Evolutionary conservation across 1,140 invertebrate genomes (phyloP).

Genomic region (Ruditapes philippinarum): DNA sequence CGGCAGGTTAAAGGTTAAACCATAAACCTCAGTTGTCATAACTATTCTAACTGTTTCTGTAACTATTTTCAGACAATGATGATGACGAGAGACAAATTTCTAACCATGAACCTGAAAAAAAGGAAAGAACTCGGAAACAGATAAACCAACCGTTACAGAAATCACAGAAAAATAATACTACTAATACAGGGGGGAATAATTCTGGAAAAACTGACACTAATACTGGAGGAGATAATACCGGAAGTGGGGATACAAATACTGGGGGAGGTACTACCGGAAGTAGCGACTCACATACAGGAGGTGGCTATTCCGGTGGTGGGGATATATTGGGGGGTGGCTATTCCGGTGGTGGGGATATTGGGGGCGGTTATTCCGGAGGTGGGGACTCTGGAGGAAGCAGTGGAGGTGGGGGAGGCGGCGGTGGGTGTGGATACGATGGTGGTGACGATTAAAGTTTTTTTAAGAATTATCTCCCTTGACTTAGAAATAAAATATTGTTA

Average conservation of each 20-base stretch:
- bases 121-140: background rate
- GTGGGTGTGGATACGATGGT: too few relatives aligned
- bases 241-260: background rate
- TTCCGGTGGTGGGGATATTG: background rate
- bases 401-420: background rate
- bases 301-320: background rate
- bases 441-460: too few relatives aligned
- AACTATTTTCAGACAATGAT: background rate
- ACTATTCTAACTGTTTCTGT: background rate
- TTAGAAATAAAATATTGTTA: too few relatives aligned
- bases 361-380: too few relatives aligned
- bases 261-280: background rate
- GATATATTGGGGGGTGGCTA: background rate
- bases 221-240: background rate
- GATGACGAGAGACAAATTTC: background rate
- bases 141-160: background rate
- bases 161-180: background rate
- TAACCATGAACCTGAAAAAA: background rate
- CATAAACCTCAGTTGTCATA: too few relatives aligned
- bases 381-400: background rate
- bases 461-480: too few relatives aligned
- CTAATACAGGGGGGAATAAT: constrained; percentile 8
- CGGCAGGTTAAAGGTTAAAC: too few relatives aligned
- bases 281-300: background rate
- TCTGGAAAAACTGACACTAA: background rate